Evolutionary conservation across 2,113 vertebrate genomes (phyloP).

Genomic region (Pluvialis apricaria): DNA sequence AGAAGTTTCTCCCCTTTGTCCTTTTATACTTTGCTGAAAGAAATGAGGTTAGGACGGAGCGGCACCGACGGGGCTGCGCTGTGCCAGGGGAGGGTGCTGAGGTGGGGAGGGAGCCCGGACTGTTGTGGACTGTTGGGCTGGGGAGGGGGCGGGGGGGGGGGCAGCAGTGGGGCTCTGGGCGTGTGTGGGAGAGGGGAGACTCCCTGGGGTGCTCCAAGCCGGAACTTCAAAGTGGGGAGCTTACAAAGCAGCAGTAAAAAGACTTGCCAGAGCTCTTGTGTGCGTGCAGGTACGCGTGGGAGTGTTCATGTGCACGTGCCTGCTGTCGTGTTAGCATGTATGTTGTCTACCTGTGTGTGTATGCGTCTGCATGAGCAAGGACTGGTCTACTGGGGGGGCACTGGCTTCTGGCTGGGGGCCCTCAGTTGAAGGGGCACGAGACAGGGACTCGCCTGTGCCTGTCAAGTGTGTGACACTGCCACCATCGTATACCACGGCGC

Average conservation of each 20-base stretch:
- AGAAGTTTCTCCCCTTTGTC: neutral
- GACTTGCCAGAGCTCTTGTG: neutral
- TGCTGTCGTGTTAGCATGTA: accelerated
- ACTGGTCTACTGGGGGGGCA: too few relatives aligned
- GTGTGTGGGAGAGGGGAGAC: accelerated
- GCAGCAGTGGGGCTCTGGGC: neutral
- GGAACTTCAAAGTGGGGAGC: neutral
- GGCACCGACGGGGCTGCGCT: neutral
- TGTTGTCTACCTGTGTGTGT: neutral
- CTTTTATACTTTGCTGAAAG: neutral
- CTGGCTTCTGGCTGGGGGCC: neutral
- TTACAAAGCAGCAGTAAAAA: neutral
- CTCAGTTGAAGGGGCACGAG: accelerated
- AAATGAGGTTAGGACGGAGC: neutral
- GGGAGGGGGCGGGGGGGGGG: too few relatives aligned
- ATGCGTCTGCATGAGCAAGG: neutral
- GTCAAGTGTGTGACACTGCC: neutral
- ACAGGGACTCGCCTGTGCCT: neutral
- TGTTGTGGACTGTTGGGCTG: too few relatives aligned
- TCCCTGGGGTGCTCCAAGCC: neutral
- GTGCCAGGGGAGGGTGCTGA: accelerated
- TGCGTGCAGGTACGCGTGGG: neutral
- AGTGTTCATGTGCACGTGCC: too few relatives aligned
- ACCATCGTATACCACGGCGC: accelerated
- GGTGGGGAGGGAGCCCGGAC: neutral